Evolutionary conservation across 2,797 vertebrate genomes (phyloP).

Genomic region (Emys orbicularis): DNA sequence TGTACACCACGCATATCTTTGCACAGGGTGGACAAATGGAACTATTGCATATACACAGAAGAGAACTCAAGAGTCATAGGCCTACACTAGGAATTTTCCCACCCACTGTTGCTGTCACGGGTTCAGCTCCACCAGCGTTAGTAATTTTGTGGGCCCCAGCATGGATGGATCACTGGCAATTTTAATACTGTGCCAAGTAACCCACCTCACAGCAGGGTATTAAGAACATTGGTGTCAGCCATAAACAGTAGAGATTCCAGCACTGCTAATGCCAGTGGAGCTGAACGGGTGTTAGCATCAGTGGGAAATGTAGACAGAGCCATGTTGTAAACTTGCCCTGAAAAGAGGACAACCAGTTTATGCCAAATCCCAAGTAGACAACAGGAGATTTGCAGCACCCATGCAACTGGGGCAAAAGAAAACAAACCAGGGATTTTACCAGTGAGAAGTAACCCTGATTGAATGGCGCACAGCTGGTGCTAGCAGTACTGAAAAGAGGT

Average conservation of each 20-base stretch:
- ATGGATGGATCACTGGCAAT: not conserved
- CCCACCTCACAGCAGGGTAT: not conserved
- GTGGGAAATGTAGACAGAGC: not conserved
- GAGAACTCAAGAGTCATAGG: too few species aligned
- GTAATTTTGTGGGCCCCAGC: not conserved
- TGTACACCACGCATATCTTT: not conserved
- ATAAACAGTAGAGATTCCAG: not conserved
- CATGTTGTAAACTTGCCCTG: fast-evolving
- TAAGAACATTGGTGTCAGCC: not conserved
- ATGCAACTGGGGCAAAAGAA: not conserved
- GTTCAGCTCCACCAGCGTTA: not conserved
- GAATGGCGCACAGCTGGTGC: not conserved
- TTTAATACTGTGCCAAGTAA: not conserved
- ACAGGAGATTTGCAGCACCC: not conserved
- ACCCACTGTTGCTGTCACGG: not conserved
- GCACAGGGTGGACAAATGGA: not conserved
- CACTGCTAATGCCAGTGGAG: not conserved
- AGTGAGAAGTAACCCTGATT: not conserved
- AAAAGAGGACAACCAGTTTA: not conserved
- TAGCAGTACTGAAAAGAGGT: not conserved
- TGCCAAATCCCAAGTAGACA: not conserved
- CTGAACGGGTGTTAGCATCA: fast-evolving
- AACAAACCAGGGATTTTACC: not conserved
- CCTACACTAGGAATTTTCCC: not conserved
- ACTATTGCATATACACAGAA: not conserved